Conservation (phyloP, 2,888 invertebrate species). For the Coelinius sp. region DNA sequence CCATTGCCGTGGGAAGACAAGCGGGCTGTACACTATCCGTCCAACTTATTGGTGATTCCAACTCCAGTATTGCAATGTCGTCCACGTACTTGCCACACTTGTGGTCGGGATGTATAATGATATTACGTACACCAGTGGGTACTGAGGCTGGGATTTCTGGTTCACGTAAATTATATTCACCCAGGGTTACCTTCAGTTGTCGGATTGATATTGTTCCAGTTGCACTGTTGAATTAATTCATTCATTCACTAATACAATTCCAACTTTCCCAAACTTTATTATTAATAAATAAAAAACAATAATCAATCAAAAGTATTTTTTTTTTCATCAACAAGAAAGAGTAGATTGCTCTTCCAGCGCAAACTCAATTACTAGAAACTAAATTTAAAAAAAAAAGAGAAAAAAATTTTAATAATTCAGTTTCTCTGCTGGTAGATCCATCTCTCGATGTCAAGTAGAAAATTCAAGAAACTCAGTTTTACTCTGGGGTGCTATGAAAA, state of each 20-base stretch:
- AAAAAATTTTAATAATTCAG: conserved; percentile 15
- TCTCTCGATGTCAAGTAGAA: conserved; percentile 16
- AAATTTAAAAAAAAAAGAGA: conserved; percentile 1
- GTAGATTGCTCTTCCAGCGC: not conserved
- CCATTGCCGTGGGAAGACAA: conserved; percentile 78
- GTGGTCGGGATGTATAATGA: conserved; percentile 84
- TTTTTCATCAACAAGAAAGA: not conserved
- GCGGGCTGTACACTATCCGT: conserved; percentile 82
- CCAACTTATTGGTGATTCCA: conserved; percentile 78
- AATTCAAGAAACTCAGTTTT: conserved; percentile 20
- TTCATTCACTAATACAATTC: not conserved
- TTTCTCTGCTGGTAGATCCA: conserved; percentile 22
- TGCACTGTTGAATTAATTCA: conserved; percentile 71
- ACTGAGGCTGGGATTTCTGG: conserved; percentile 72
- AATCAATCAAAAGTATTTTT: not conserved
- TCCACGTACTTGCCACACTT: conserved; percentile 76
- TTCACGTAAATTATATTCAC: conserved; percentile 79
- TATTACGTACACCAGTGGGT: conserved; percentile 71
- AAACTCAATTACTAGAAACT: conserved; percentile 18
- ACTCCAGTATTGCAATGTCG: conserved; percentile 83
- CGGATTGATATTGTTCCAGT: conserved; percentile 77
- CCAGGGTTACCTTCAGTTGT: conserved; percentile 79
- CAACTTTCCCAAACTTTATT: no score
- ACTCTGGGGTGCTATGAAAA: conserved; percentile 34
- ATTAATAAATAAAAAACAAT: no score